Evolutionary conservation across 2,797 vertebrate genomes (phyloP), one percentile per base, ranked within the genome.

Genomic region (Lindbergichthys nudifrons): DNA sequence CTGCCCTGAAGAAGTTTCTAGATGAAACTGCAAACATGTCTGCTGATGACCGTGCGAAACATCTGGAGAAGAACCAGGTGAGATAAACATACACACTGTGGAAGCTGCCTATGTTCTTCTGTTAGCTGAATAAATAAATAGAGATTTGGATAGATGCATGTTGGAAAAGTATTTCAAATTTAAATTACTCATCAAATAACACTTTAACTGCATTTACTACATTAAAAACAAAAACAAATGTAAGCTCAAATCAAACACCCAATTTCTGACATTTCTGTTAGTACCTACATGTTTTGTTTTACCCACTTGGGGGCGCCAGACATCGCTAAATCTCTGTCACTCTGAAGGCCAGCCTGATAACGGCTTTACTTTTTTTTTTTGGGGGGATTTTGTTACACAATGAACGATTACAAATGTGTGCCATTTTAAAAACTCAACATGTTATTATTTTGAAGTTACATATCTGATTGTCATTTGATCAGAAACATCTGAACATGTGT

Each of bases 61-160:
- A 93, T 70, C 94, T 99, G 82, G 97, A 97, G 83, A 94, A 95
- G 71, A 97, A 96, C 83, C 87, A 97, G 96, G 98, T 98, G 92
- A 67, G 21, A 39, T 7, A 7, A 53, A 32, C 16, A 26, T 15
- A 19, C 9, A 36, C 15, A 23, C n/a, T 13, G 8, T 64, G 26
- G 3, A 47, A 41, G 32, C 14, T 59, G 41, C n/a, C 47, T 46
- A 1, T 60, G 12, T 46, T 21, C 3, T 14, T 10, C 5, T 47
- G 9, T 43, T 5, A 10, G 2, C 13, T 26, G 3, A 18, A 18
- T 26, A 18, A 36, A 11, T 32, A 11, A 62, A 19, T 36, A 7
- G 12, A 45, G 3, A 19, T 52, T 26, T 11, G 43, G 12, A 3
- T 45, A 0, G 0, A 41, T 21, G 36, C 6, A 50, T 43, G 14